Base-by-base conservation (phyloP, 2,113 vertebrate species). In the Elephantulus edwardii region DNA sequence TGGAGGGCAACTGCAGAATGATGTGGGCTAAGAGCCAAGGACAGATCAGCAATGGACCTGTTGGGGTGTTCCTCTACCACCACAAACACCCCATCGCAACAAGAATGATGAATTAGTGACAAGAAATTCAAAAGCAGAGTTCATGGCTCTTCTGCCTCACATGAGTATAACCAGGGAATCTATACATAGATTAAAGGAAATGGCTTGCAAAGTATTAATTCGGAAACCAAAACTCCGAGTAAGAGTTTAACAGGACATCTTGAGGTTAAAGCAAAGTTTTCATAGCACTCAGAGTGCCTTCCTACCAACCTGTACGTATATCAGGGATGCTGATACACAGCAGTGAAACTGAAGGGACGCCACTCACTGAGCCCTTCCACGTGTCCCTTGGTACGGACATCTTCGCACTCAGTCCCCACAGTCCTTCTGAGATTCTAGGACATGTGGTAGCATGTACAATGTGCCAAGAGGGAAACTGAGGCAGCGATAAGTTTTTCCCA, bases 171-270 rank as follows among this genome's bases (percentile, higher is more conserved):
- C 46, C 44, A 70, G 46, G 68, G 83, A 77, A 12, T 70, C 76
- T 42, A 13, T 6, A 19, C 2, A 12, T 19, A 85, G 70, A 62
- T 38, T 10, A 54, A 71, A 76, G 79, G 72, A 87, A 35, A 19
- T 22, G 52, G 82, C 92, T 82, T 1, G 0, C 17, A 17, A 38
- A 70, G 35, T 24, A 44, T 38, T 90, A 44, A 86, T 86, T 90
- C 52, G 58, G 83, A 91, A 93, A 72, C 26, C 33, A 8, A 40
- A 91, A 62, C 71, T 90, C 9, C 70, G 83, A 54, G 3, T 83
- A 24, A 20, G 26, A 62, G 38, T 7, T 22, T 38, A 68, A 46
- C 6, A 40, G 81, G 71, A 30, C n/a, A 17, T 58, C 75, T 35
- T 38, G 85, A 79, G 82, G 50, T 28, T 12, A 2, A 54, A 10